Base-by-base conservation (phyloP, 2,113 vertebrate species). In the Ochotona curzoniae region DNA sequence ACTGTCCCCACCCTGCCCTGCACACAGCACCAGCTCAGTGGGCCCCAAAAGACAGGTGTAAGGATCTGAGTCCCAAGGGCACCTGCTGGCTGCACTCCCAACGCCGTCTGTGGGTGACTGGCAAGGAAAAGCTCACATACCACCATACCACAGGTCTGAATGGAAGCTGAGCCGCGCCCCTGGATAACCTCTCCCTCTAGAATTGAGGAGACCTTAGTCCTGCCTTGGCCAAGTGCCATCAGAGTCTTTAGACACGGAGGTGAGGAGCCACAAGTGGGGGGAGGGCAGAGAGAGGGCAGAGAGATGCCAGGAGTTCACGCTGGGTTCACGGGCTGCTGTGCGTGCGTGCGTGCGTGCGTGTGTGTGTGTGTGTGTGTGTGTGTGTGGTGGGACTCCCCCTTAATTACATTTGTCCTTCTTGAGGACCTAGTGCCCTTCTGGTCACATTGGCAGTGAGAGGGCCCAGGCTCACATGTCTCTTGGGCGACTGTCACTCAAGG, bases 261-360 rank as follows among this genome's bases (percentile, higher is more conserved):
- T 76, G 64, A 47, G 11, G 3, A 78, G 44, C n/a, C 18, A 57
- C 38, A 23, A 61, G 30, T 7, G 11, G 12, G 35, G 7, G 11
- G 28, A 21, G 8, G 23, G 54, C 63, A 60, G 66, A 75, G 32
- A 57, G 28, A 21, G 8, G 23, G 54, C 63, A 60, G 66, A 75
- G 32, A 57, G 11, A n/a, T 0, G 0, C 21, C 38, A 21, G 83
- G 20, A 69, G 25, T 32, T 44, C 54, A 5, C 1, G 1, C 0
- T 1, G 13, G 49, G 8, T 30, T 84, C 69, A 0, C 9, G n/a
- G 38, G 64, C 2, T 28, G 28, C 57, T 38, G 8, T 23, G 38
- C 1, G 8, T 76, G 79, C n/a, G n/a, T n/a, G n/a, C n/a, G n/a
- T n/a, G n/a, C n/a, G n/a, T n/a, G n/a, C n/a, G 25, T 23, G 32